These are phyloP conservation scores for Ivindomyrus marchei DNA, from an alignment of 2,113 vertebrate genomes.

Conservation along the genomic window DNA sequence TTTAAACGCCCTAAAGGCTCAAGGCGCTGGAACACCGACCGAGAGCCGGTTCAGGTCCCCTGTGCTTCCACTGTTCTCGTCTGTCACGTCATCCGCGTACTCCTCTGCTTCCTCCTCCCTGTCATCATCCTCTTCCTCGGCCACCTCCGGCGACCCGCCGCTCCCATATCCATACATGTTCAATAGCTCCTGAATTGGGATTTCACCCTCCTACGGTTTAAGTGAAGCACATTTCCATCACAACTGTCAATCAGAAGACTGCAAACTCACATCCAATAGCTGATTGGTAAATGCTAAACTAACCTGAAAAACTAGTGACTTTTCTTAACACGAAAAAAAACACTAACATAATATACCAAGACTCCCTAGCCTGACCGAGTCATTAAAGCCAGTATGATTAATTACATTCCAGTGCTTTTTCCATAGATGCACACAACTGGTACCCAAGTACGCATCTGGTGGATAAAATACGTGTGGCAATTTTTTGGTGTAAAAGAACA, in stretches of 20 bases:
- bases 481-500: no score
- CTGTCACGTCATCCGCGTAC: slow-evolving; percentile 73
- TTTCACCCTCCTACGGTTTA: slow-evolving; percentile 78
- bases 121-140: slow-evolving; percentile 60
- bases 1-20: background rate
- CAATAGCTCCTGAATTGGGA: slow-evolving; percentile 93
- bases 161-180: slow-evolving; percentile 86
- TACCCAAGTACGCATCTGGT: no score
- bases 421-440: no score
- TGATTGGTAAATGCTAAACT: background rate
- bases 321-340: background rate
- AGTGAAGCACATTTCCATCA: background rate
- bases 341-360: background rate
- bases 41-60: slow-evolving; percentile 64
- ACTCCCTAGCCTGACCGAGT: background rate
- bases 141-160: slow-evolving; percentile 73
- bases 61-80: slow-evolving; percentile 83
- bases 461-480: no score
- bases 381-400: background rate
- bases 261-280: background rate
- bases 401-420: background rate
- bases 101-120: slow-evolving; percentile 65
- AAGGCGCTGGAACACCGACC: slow-evolving; percentile 28
- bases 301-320: background rate
- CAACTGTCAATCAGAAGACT: background rate